Percentiles rank a stretch among this genome's conserved stretches.
Evolutionary conservation across 2,888 invertebrate genomes (phyloP).

Genomic region (Euspilapteryx auroguttella): DNA sequence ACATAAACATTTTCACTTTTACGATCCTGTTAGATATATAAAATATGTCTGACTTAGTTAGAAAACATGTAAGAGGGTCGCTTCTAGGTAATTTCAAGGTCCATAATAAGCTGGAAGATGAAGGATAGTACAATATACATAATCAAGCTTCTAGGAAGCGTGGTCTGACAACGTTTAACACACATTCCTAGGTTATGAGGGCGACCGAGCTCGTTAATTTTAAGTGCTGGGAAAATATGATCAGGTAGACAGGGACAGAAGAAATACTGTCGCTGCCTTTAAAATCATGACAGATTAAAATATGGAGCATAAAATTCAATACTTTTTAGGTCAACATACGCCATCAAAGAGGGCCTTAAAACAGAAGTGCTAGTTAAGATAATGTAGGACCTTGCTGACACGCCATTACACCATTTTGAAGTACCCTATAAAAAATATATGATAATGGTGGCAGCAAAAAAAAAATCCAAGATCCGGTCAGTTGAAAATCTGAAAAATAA

Average conservation of each 20-base stretch:
- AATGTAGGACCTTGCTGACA: too few species aligned
- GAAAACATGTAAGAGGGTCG: not conserved
- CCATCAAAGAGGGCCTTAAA: too few species aligned
- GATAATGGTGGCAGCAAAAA: too few species aligned
- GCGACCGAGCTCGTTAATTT: conserved; percentile 14
- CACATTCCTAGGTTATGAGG: conserved; percentile 27
- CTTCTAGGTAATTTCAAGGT: not conserved
- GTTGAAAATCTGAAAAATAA: too few species aligned
- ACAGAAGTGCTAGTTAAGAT: too few species aligned
- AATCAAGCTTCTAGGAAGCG: conserved; percentile 25
- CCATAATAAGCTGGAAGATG: not conserved
- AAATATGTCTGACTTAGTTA: too few species aligned
- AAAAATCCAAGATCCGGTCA: too few species aligned
- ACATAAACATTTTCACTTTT: too few species aligned
- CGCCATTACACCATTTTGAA: too few species aligned
- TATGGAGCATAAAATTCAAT: conserved; percentile 18
- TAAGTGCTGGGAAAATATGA: conserved; percentile 27
- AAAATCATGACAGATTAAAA: conserved; percentile 17
- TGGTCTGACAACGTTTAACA: conserved; percentile 26
- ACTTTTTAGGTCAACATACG: too few species aligned
- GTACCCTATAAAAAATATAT: too few species aligned
- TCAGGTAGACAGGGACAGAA: conserved; percentile 22
- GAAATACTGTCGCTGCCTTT: conserved; percentile 13
- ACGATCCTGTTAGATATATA: too few species aligned
- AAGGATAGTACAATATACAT: conserved; percentile 10